Percentiles rank a stretch among this genome's conserved stretches.
These are phyloP conservation scores for Bellardia pandia DNA, from an alignment of 2,888 invertebrate species.

Conservation along the genomic window DNA sequence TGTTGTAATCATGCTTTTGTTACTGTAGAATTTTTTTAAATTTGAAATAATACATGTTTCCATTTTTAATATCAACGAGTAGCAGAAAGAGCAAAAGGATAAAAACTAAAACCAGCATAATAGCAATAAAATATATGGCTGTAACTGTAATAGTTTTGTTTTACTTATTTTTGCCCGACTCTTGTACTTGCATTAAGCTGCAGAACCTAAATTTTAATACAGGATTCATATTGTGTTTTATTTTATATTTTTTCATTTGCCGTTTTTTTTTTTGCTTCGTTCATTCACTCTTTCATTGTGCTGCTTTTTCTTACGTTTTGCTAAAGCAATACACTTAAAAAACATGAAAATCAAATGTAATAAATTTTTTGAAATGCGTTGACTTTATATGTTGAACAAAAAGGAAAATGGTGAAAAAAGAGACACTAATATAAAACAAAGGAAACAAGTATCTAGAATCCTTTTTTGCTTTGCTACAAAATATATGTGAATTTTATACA, in stretches of 20 bases:
- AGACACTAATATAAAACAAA: not conserved
- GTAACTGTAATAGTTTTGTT: not conserved
- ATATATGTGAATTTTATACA: not conserved
- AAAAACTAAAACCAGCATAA: not conserved
- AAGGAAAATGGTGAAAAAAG: not conserved
- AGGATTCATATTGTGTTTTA: not conserved
- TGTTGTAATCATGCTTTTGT: not conserved
- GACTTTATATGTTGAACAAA: not conserved
- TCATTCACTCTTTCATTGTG: too few relatives aligned
- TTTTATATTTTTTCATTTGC: not conserved
- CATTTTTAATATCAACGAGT: slow-evolving; percentile 2
- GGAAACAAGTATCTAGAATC: not conserved
- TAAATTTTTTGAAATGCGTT: not conserved
- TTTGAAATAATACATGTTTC: slow-evolving; percentile 20
- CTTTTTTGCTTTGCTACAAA: not conserved
- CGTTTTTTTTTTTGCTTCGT: too few relatives aligned
- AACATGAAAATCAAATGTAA: not conserved
- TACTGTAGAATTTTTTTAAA: not conserved
- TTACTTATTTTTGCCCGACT: not conserved
- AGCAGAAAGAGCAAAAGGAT: not conserved
- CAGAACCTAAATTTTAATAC: slow-evolving; percentile 1
- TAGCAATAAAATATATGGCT: not conserved
- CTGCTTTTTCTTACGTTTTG: too few relatives aligned
- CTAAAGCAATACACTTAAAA: not conserved
- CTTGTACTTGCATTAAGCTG: not conserved